Evolutionary conservation across 2,113 vertebrate genomes (phyloP).

Genomic region (Lipotes vexillifer): DNA sequence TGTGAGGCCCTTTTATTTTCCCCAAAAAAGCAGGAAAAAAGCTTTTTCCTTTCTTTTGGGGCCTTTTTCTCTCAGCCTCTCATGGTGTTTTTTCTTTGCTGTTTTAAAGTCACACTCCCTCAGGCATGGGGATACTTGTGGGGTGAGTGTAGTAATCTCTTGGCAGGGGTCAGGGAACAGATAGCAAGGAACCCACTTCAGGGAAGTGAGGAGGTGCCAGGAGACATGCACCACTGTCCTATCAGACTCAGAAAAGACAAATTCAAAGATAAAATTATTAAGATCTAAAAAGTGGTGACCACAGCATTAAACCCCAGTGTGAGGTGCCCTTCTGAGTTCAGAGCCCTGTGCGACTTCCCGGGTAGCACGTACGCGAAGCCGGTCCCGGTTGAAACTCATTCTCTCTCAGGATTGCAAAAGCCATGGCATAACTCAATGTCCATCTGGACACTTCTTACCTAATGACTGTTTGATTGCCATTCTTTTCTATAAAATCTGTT

Average conservation of each 20-base stretch:
- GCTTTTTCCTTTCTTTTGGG: not conserved
- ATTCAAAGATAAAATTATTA: not conserved
- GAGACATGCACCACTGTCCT: rapidly evolving
- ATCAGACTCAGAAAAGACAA: not conserved
- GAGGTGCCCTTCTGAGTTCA: not conserved
- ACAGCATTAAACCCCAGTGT: not conserved
- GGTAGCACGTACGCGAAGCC: not conserved
- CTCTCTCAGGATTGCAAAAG: not conserved
- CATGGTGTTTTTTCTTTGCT: not conserved
- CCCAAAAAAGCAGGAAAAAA: not conserved
- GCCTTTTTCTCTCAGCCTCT: not conserved
- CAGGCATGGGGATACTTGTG: not conserved
- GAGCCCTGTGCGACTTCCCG: not conserved
- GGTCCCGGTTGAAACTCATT: not conserved
- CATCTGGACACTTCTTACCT: not conserved
- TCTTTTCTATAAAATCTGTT: not conserved
- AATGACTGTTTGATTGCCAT: not conserved
- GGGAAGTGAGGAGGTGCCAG: not conserved
- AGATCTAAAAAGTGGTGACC: not conserved
- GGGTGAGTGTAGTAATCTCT: not conserved
- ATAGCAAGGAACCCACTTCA: not conserved
- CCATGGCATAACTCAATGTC: not conserved
- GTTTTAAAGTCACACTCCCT: not conserved
- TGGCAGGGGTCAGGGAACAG: not conserved
- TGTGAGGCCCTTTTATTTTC: not conserved